Evolutionary conservation across 1,140 invertebrate species (phyloP).

Genomic region (Coenobita brevimanus): DNA sequence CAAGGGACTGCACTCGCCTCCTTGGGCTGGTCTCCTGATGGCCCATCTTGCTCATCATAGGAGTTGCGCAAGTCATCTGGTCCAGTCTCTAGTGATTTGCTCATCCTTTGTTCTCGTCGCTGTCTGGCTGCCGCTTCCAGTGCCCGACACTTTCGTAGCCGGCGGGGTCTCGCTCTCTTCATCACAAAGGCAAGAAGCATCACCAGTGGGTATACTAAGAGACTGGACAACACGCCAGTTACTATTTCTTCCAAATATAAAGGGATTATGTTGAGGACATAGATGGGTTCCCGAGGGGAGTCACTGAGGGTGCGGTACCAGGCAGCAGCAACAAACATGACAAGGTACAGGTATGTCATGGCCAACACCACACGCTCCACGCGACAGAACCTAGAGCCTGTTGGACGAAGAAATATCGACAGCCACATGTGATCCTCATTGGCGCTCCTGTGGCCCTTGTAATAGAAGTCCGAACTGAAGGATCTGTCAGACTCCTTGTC

Average conservation of each 20-base stretch:
- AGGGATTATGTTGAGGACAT: slow-evolving; percentile 26
- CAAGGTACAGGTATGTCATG: slow-evolving; percentile 25
- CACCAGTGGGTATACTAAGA: slow-evolving; percentile 41
- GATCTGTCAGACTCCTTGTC: background rate
- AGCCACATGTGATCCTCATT: slow-evolving; percentile 47
- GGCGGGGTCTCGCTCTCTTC: slow-evolving; percentile 61
- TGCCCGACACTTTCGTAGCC: slow-evolving; percentile 18
- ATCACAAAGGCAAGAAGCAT: slow-evolving; percentile 50
- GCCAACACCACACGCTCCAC: slow-evolving; percentile 21
- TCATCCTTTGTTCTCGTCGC: background rate
- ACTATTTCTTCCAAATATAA: slow-evolving; percentile 39
- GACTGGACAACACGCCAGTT: slow-evolving; percentile 19
- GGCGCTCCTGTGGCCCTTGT: slow-evolving; percentile 29
- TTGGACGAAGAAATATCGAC: slow-evolving; percentile 34
- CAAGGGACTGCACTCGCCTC: slow-evolving; percentile 35
- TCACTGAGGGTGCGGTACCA: slow-evolving; percentile 38
- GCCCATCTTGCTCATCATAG: background rate
- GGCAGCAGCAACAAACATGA: slow-evolving; percentile 24
- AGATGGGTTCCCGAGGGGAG: background rate
- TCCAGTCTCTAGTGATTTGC: no score
- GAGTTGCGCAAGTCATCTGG: background rate
- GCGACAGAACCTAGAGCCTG: slow-evolving; percentile 38
- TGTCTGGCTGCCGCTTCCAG: background rate
- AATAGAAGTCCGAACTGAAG: slow-evolving; percentile 12
- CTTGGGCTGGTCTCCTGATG: slow-evolving; percentile 35